A percentile compares a stretch with the other conserved stretches of the same genome.
Conservation (phyloP, 2,888 invertebrate genomes). For the Netelia fuscicornis region DNA sequence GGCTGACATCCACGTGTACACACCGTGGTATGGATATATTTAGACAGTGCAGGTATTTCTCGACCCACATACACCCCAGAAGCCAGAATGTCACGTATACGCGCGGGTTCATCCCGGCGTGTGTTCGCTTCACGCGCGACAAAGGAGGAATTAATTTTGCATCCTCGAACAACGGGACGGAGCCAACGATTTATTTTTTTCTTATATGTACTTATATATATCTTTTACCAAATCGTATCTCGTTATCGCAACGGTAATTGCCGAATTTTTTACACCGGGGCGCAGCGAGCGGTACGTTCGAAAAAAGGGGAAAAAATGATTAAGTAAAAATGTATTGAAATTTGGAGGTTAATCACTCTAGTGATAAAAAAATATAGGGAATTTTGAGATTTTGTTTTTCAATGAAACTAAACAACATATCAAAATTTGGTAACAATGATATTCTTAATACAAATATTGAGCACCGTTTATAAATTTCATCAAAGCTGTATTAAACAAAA, state of each 20-base stretch:
- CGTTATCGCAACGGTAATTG: background rate
- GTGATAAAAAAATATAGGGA: too few species aligned
- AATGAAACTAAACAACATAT: too few species aligned
- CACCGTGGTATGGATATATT: slow-evolving; percentile 75
- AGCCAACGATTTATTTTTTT: background rate
- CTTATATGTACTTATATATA: background rate
- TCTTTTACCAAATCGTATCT: background rate
- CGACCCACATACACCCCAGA: slow-evolving; percentile 82
- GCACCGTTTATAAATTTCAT: too few species aligned
- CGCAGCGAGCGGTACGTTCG: background rate
- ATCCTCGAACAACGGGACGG: slow-evolving; percentile 8
- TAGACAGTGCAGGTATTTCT: slow-evolving; percentile 81
- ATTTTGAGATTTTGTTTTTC: too few species aligned
- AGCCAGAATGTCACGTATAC: slow-evolving; percentile 79
- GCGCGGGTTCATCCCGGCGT: slow-evolving; percentile 73
- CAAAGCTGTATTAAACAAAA: too few species aligned
- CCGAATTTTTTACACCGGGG: background rate
- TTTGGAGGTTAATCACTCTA: background rate
- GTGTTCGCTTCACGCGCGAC: slow-evolving; percentile 54
- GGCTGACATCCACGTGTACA: slow-evolving; percentile 46
- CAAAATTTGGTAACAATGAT: too few species aligned
- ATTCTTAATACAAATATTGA: too few species aligned
- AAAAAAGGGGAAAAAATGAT: background rate
- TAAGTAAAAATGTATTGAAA: background rate
- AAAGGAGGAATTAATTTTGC: slow-evolving; percentile 66